These are phyloP conservation scores for Ypsolopha scabrella DNA, from an alignment of 2,888 invertebrate genomes.

Conservation along the genomic window DNA sequence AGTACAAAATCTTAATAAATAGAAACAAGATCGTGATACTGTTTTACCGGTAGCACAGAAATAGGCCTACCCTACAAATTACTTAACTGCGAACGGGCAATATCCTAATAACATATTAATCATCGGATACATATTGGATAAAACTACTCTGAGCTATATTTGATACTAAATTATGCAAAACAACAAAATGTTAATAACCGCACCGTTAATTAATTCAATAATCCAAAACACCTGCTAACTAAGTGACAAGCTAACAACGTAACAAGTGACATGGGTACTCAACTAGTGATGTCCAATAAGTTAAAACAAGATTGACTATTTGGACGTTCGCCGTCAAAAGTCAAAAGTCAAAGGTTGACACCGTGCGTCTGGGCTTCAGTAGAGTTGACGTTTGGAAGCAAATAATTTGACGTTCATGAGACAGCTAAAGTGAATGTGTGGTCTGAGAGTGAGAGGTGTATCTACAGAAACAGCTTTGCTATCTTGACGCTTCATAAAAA, in stretches of 20 bases:
- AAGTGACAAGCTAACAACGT: not conserved
- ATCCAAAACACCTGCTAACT: not conserved
- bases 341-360: conserved; percentile 9
- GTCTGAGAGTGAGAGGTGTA: not conserved
- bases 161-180: too few species aligned
- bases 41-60: too few species aligned
- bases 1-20: conserved; percentile 27
- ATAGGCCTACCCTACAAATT: too few species aligned
- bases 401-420: conserved; percentile 15
- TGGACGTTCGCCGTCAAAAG: conserved; percentile 17
- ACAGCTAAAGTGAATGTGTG: not conserved
- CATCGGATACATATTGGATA: too few species aligned
- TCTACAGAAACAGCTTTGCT: not conserved
- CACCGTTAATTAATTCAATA: too few species aligned
- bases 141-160: too few species aligned
- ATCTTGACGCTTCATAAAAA: not conserved
- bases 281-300: not conserved
- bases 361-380: not conserved
- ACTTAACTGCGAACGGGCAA: too few species aligned
- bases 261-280: not conserved
- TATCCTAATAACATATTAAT: too few species aligned
- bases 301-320: conserved; percentile 14
- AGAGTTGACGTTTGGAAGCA: conserved; percentile 11
- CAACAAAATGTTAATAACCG: too few species aligned
- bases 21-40: too few species aligned